Conservation (phyloP, 2,888 invertebrate genomes). For the Drosophila formosana region DNA sequence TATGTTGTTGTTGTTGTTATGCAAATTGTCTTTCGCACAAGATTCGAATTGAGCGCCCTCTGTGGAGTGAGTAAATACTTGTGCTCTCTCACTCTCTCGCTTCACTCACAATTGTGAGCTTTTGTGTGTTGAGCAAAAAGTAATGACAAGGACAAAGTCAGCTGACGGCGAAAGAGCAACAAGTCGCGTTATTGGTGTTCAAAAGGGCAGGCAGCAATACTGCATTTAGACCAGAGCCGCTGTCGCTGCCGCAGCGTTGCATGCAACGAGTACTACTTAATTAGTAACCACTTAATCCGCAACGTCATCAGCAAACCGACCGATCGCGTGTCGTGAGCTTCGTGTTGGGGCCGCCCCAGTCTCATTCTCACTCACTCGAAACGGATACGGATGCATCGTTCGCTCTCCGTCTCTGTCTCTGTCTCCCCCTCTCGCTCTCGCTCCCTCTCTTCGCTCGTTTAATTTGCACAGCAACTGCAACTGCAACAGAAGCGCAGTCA, state of each 20-base stretch:
- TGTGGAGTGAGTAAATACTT: conserved; percentile 13
- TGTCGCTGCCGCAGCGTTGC: conserved; percentile 16
- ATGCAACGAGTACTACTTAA: conserved; percentile 60
- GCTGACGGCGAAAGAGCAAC: conserved; percentile 14
- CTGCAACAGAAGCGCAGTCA: conserved; percentile 19
- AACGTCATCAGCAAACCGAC: conserved; percentile 41
- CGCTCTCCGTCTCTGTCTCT: conserved; percentile 9
- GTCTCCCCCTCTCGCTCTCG: conserved; percentile 17
- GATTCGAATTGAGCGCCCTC: conserved; percentile 7
- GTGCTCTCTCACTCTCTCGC: conserved; percentile 1
- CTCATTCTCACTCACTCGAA: conserved; percentile 46
- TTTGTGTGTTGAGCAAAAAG: background rate
- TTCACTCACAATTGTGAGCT: background rate
- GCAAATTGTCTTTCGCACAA: conserved; percentile 10
- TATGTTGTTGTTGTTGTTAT: conserved; percentile 4
- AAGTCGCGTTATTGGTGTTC: conserved; percentile 17
- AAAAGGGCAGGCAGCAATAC: conserved; percentile 19
- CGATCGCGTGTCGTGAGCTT: conserved; percentile 51
- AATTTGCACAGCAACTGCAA: conserved; percentile 30
- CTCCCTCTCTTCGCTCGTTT: conserved; percentile 30
- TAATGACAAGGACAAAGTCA: conserved; percentile 7
- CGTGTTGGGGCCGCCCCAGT: conserved; percentile 33
- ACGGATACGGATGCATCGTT: conserved; percentile 64
- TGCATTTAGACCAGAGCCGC: conserved; percentile 39
- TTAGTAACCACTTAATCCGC: conserved; percentile 64